phyloP scores from a whole-genome alignment of 2,888 invertebrate genomes.

The Pantelozetes paolii region DNA sequence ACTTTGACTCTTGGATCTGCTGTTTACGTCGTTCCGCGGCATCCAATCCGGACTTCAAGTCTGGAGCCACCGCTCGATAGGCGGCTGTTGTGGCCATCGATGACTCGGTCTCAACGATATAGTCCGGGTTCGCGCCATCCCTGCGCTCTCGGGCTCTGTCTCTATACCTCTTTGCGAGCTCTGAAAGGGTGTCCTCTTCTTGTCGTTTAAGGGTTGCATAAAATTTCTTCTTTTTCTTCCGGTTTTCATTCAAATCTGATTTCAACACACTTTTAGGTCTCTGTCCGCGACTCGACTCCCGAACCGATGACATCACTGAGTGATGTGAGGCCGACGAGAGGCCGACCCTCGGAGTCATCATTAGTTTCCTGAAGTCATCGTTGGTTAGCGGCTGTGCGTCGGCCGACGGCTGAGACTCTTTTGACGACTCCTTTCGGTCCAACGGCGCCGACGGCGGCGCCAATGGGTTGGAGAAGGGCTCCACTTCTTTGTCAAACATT shows the following conservation, averaged over 20 bases:
- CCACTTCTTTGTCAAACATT: conserved; percentile 38
- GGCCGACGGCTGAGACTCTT: background rate
- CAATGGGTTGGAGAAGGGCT: conserved; percentile 43
- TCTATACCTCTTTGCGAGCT: conserved; percentile 85
- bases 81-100: conserved; percentile 71
- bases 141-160: conserved; percentile 81
- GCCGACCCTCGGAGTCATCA: conserved; percentile 84
- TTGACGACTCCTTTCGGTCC: background rate
- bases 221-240: conserved; percentile 83
- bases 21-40: conserved; percentile 90
- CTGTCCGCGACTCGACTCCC: conserved; percentile 25
- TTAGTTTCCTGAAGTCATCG: conserved; percentile 89
- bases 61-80: conserved; percentile 91
- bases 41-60: conserved; percentile 82
- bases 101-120: conserved; percentile 68
- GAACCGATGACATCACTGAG: conserved; percentile 48
- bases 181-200: conserved; percentile 76
- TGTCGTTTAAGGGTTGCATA: conserved; percentile 90
- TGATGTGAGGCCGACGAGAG: too few relatives aligned
- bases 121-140: conserved; percentile 72
- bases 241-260: conserved; percentile 61
- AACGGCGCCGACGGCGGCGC: conserved; percentile 37
- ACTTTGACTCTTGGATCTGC: conserved; percentile 96
- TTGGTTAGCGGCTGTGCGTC: conserved; percentile 66
- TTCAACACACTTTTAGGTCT: conserved; percentile 14